Base-by-base conservation (phyloP, 1,140 invertebrate genomes). In the Drosophila sturtevanti region DNA sequence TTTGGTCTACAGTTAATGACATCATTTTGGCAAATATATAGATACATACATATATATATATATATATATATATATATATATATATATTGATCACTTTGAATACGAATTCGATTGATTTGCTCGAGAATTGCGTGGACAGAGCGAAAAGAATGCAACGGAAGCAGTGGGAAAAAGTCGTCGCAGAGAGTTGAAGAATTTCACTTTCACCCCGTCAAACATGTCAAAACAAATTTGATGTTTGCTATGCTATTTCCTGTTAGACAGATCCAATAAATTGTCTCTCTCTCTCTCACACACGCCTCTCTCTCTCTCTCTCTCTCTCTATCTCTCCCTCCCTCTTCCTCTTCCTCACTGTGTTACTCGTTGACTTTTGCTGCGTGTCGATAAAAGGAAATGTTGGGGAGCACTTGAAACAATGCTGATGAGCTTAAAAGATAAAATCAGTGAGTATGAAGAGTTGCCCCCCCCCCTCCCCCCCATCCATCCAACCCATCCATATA, bases 381-480 rank as follows among this genome's bases (percentile, higher is more conserved):
- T 70, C 79, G 76, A 89, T 82, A 73, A 72, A 81, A 79, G 71
- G 81, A 77, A 77, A 77, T 63, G 54, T 16, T 65, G 73, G 56
- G 56, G 37, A 77, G 81, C 79, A 79, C 79, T 87, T 64, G 84
- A 89, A 78, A 70, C 72, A 79, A 79, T 89, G 85, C 65, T 81
- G 84, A 89, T 89, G 85, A 80, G 84, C 84, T 71, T 89, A 89
- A 89, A 89, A 89, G 84, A 89, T 89, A 89, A 89, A 89, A 87
- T 72, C 77, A 76, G 73, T 62, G 77, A 48, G 76, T 78, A 68
- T 48, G 41, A 48, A 48, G 41, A 48, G 41, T 21, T 41, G n/a
- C 16, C 41, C 41, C 38, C 41, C 1, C 1, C 24, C 24, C 24
- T 2, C 24, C 24, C 1, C 24, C 24, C 24, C 1, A 2, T 24